Conservation (phyloP, 2,888 invertebrate genomes). For the Iselma pallidipennis region DNA sequence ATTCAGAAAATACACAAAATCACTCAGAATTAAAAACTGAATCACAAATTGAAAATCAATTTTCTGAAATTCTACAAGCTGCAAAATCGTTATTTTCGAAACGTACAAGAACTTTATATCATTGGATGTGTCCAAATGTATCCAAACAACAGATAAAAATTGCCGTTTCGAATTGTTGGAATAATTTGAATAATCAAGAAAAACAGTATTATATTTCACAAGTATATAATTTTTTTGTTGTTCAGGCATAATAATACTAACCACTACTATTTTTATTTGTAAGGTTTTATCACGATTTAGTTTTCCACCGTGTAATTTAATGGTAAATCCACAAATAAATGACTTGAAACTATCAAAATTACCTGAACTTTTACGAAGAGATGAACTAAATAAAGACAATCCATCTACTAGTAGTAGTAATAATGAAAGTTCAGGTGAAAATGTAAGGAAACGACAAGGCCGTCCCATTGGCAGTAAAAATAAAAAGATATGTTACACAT, state of each 20-base stretch:
- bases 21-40: too few species aligned
- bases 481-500: constrained; percentile 27
- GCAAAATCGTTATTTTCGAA: constrained; percentile 57
- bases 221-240: constrained; percentile 34
- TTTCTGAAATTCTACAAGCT: constrained; percentile 51
- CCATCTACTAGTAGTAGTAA: constrained; percentile 13
- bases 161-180: constrained; percentile 54
- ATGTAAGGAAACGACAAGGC: constrained; percentile 34
- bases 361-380: too few species aligned
- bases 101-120: constrained; percentile 55
- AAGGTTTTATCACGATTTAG: constrained; percentile 54
- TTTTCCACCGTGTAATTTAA: constrained; percentile 50
- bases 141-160: constrained; percentile 54
- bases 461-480: constrained; percentile 42
- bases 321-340: constrained; percentile 56
- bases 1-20: too few species aligned
- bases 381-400: too few species aligned
- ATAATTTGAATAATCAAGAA: constrained; percentile 50
- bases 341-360: constrained; percentile 44
- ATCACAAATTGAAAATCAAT: too few species aligned
- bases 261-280: too few species aligned
- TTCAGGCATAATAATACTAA: too few species aligned
- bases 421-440: constrained; percentile 4
- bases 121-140: constrained; percentile 56
- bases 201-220: constrained; percentile 57